phyloP scores from a whole-genome alignment of 1,140 invertebrate species.

The Sarcophaga peregrina region DNA sequence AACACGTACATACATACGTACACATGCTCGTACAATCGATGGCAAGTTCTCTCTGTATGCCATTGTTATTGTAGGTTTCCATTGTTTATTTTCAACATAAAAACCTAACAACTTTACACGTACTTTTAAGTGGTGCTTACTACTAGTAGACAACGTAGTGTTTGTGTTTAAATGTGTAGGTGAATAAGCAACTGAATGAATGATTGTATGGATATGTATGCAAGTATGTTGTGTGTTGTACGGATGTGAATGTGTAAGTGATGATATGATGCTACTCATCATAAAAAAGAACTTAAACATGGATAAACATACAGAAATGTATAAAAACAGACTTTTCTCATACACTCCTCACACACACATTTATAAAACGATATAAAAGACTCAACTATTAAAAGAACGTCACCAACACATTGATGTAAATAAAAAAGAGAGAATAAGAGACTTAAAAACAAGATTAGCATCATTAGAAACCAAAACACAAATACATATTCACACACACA shows the following conservation, averaged over 20 bases:
- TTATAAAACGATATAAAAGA: background rate
- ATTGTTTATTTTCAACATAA: slow-evolving; percentile 14
- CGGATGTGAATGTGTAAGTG: background rate
- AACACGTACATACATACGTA: background rate
- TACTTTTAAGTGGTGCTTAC: slow-evolving; percentile 14
- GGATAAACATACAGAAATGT: background rate
- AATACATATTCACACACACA: background rate
- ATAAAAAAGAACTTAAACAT: background rate
- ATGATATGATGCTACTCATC: slow-evolving; percentile 17
- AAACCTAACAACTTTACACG: slow-evolving; percentile 20
- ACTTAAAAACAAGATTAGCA: slow-evolving; percentile 22
- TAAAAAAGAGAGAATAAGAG: background rate
- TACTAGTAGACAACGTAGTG: background rate
- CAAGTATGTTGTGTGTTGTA: background rate
- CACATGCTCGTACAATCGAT: background rate
- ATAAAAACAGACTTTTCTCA: background rate
- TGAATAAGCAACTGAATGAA: background rate
- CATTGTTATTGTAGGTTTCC: background rate
- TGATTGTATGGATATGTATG: background rate
- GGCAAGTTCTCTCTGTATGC: background rate
- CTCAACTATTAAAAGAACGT: slow-evolving; percentile 12
- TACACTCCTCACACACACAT: background rate
- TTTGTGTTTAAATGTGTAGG: background rate
- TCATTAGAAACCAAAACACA: background rate
- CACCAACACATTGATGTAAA: background rate